Conservation (phyloP, 2,113 vertebrate species). For the Callospermophilus lateralis region DNA sequence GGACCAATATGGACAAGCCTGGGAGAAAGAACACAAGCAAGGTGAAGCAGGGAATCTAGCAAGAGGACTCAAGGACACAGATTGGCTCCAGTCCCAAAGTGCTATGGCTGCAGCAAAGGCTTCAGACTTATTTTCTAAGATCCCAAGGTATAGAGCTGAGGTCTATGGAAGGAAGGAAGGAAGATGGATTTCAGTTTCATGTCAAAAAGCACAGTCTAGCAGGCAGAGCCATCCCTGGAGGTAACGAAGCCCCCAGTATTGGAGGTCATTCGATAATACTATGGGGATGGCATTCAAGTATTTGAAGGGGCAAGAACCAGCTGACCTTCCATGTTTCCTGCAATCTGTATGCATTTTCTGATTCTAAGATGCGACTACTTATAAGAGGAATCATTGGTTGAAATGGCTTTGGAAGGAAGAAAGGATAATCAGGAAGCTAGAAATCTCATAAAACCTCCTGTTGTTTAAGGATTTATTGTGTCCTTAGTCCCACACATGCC, state of each 20-base stretch:
- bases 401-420: not conserved
- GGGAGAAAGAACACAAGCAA: not conserved
- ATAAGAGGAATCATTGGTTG: not conserved
- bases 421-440: not conserved
- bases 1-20: not conserved
- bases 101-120: not conserved
- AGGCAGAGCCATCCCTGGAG: not conserved
- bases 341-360: not conserved
- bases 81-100: not conserved
- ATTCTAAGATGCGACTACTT: not conserved
- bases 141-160: not conserved
- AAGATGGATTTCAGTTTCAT: not conserved
- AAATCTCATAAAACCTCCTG: not conserved
- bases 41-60: not conserved
- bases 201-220: not conserved
- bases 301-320: not conserved
- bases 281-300: not conserved
- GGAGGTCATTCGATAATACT: not conserved
- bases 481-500: accelerated
- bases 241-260: not conserved
- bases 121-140: not conserved
- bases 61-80: not conserved
- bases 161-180: not conserved
- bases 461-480: not conserved
- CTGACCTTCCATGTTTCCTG: not conserved